phyloP scores from a whole-genome alignment of 2,797 vertebrate genomes.

The Myotis findleyi region DNA sequence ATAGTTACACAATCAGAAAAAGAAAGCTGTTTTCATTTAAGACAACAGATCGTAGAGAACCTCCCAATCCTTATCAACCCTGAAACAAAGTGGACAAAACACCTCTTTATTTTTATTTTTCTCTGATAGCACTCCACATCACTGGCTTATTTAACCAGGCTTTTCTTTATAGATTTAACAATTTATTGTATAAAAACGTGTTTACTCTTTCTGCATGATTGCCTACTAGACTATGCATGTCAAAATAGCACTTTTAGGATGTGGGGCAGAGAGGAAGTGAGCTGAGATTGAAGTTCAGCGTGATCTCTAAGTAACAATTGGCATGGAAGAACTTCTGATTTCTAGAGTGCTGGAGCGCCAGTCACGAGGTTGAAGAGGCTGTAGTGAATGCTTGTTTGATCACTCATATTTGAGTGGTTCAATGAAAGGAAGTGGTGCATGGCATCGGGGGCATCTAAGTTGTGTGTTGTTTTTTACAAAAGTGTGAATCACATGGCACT shows the following conservation, averaged over 20 bases:
- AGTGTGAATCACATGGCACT: neutral
- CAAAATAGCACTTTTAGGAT: neutral
- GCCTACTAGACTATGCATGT: neutral
- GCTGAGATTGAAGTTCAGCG: neutral
- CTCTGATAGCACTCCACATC: neutral
- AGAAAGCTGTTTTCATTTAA: slow-evolving; percentile 5
- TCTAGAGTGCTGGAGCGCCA: neutral
- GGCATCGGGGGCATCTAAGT: neutral
- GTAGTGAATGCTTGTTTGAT: neutral
- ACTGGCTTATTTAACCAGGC: neutral
- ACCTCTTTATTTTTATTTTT: slow-evolving; percentile 2
- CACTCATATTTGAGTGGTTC: neutral
- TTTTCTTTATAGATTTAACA: slow-evolving; percentile 28
- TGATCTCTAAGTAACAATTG: neutral
- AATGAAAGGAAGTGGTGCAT: neutral
- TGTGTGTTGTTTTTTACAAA: neutral
- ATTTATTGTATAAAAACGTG: neutral
- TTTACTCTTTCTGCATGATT: neutral
- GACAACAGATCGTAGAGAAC: neutral
- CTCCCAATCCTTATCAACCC: neutral
- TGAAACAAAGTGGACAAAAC: slow-evolving; percentile 25
- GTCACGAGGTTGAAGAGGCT: neutral
- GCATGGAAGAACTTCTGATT: neutral
- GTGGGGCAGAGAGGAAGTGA: neutral
- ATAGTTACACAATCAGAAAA: slow-evolving; percentile 25